Evolutionary conservation across 1,140 invertebrate genomes (phyloP), one percentile per base, ranked within the genome.

Genomic region (Alviniconcha marisindica): DNA sequence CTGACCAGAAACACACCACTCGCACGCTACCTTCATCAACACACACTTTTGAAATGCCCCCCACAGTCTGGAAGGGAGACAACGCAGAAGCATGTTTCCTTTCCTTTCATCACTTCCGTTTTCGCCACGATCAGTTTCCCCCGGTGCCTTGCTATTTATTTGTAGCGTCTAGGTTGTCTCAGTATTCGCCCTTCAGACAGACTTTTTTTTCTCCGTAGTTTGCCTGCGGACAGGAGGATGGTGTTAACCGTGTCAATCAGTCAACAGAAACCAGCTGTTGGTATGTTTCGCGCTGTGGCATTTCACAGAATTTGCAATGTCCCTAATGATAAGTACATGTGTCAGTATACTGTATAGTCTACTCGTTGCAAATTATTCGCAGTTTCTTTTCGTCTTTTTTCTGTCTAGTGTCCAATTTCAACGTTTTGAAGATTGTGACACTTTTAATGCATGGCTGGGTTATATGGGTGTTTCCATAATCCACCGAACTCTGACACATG

Each of bases 241-340:
- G 54, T 40, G 5, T 14, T 83, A 36, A 66, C 78, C 36, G 66
- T 88, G 10, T 74, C 51, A n/a, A 84, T 88, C 38, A 85, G 73
- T 76, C 86, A 88, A 79, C 83, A 86, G 38, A 86, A 85, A 73
- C 84, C 87, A 42, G 84, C 87, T 38, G n/a, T 88, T 56, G 83
- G 87, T 88, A 84, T 78, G 56, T 63, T 33, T n/a, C n/a, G n/a
- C n/a, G 0, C 5, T 24, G 0, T 1, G 33, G 14, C 7, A 0
- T 31, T 14, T 5, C 2, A 78, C 21, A 0, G 28, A 44, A n/a
- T 31, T 31, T n/a, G 2, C 14, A 1, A 31, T 36, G 51, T 18
- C 14, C 10, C 31, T 33, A 73, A 2, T 36, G 24, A 4, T 33
- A 38, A 15, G 63, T n/a, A 42, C 2, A 31, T 48, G 28, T 10